These are phyloP conservation scores for Mola mola DNA, from an alignment of 2,113 vertebrate species.

Conservation along the genomic window DNA sequence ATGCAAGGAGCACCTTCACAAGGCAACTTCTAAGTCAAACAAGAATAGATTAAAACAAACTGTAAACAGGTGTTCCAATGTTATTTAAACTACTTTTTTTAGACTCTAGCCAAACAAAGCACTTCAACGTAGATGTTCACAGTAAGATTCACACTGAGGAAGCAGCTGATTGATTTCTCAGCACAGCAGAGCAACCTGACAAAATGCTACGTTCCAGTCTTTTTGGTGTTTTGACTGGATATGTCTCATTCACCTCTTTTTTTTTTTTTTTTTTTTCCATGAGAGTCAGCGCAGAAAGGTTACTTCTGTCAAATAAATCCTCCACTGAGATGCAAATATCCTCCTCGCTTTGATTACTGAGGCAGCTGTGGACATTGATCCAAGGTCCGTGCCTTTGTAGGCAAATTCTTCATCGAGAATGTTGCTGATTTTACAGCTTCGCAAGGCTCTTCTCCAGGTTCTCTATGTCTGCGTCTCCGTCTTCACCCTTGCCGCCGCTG, in stretches of 20 bases:
- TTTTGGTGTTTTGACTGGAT: slow-evolving; percentile 17
- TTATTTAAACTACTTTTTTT: slow-evolving; percentile 2
- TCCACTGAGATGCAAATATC: slow-evolving; percentile 2
- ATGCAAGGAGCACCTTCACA: slow-evolving; percentile 48
- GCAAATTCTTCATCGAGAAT: slow-evolving; percentile 9
- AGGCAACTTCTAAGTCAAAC: slow-evolving; percentile 4
- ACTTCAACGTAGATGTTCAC: slow-evolving; percentile 9
- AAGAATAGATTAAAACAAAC: slow-evolving; percentile 2
- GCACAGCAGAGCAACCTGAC: slow-evolving; percentile 17
- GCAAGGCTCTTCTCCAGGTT: slow-evolving; percentile 88
- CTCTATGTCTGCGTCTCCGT: slow-evolving; percentile 82
- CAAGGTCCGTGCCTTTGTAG: slow-evolving; percentile 23
- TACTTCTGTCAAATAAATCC: slow-evolving; percentile 3
- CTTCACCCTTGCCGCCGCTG: slow-evolving; percentile 86
- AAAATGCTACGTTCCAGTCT: slow-evolving; percentile 14
- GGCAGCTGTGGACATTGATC: neutral
- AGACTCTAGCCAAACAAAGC: slow-evolving; percentile 9
- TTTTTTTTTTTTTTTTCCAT: slow-evolving; percentile 5
- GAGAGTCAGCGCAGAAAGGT: slow-evolving; percentile 15
- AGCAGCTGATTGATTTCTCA: slow-evolving; percentile 29
- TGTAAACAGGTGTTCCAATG: slow-evolving; percentile 2
- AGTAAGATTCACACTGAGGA: slow-evolving; percentile 18
- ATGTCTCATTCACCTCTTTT: slow-evolving; percentile 7
- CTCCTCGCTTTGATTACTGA: slow-evolving; percentile 17
- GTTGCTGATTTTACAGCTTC: slow-evolving; percentile 80